Evolutionary conservation across 2,113 vertebrate genomes (phyloP).

Genomic region (Cathartes aura): DNA sequence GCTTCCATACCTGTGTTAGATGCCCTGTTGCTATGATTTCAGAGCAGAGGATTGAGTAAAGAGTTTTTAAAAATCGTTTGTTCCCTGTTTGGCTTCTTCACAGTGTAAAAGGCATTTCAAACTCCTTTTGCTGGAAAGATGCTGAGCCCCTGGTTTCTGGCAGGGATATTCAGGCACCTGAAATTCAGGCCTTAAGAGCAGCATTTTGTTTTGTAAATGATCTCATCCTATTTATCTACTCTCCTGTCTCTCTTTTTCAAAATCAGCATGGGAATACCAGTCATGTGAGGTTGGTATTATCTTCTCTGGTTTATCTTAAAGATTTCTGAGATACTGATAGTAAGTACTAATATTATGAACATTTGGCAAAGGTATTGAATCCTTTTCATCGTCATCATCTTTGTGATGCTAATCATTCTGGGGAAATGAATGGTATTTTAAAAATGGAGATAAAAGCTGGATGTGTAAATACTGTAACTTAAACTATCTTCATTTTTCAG

Average conservation of each 20-base stretch:
- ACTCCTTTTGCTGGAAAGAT: background rate
- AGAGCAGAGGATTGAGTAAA: background rate
- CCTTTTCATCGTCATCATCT: background rate
- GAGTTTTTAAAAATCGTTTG: background rate
- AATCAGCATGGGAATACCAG: background rate
- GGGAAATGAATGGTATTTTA: background rate
- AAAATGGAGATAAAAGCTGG: background rate
- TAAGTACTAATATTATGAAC: background rate
- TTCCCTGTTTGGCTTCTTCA: background rate
- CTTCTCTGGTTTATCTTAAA: background rate
- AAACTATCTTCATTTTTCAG: background rate
- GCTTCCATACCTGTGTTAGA: background rate
- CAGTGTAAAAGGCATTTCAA: background rate
- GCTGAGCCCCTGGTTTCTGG: background rate
- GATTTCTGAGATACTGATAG: background rate
- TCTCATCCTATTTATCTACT: background rate
- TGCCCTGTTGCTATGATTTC: background rate
- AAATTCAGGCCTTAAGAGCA: background rate
- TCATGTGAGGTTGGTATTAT: background rate
- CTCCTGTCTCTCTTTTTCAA: background rate
- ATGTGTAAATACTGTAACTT: background rate
- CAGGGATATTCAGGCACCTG: background rate
- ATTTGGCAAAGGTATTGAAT: background rate
- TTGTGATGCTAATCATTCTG: background rate
- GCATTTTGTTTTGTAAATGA: background rate